A percentile compares a stretch with the other conserved stretches of the same genome.
These are phyloP conservation scores for Ornithorhynchus anatinus DNA, from an alignment of 2,113 vertebrate species.

Conservation along the genomic window DNA sequence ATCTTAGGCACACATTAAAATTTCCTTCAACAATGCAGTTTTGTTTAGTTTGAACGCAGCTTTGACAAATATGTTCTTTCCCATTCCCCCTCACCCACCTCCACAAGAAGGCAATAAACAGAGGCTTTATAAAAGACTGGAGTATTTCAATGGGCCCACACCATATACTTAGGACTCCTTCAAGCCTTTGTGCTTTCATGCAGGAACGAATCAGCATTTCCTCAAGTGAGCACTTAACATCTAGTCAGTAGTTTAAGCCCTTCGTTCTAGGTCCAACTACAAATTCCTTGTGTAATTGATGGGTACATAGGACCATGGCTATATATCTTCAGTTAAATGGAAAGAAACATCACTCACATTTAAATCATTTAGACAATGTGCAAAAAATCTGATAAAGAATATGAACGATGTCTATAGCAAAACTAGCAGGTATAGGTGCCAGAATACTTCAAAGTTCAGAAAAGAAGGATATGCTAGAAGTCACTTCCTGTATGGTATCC, in stretches of 20 bases:
- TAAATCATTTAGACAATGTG: too few species aligned
- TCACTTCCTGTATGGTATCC: not conserved
- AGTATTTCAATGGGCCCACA: constrained; percentile 7
- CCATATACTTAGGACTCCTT: not conserved
- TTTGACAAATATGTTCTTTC: constrained; percentile 8
- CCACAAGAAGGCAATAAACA: constrained; percentile 2
- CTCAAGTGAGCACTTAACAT: too few species aligned
- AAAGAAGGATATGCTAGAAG: not conserved
- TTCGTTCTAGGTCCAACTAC: too few species aligned
- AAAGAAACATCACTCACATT: too few species aligned
- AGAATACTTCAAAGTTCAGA: constrained; percentile 17
- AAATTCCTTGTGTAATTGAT: too few species aligned
- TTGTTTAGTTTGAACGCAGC: constrained; percentile 1
- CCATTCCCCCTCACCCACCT: constrained; percentile 18
- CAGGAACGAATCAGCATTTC: too few species aligned
- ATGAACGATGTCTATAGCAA: too few species aligned
- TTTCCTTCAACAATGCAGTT: constrained; percentile 27
- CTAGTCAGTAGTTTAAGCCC: too few species aligned
- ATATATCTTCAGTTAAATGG: too few species aligned
- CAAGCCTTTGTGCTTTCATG: not conserved
- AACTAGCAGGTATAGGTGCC: too few species aligned
- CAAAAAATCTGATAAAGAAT: too few species aligned
- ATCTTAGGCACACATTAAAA: constrained; percentile 25
- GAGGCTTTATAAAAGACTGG: constrained; percentile 27
- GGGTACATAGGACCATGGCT: too few species aligned